Base-by-base conservation (phyloP, 2,113 vertebrate genomes). In the Sinocyclocheilus maitianheensis region DNA sequence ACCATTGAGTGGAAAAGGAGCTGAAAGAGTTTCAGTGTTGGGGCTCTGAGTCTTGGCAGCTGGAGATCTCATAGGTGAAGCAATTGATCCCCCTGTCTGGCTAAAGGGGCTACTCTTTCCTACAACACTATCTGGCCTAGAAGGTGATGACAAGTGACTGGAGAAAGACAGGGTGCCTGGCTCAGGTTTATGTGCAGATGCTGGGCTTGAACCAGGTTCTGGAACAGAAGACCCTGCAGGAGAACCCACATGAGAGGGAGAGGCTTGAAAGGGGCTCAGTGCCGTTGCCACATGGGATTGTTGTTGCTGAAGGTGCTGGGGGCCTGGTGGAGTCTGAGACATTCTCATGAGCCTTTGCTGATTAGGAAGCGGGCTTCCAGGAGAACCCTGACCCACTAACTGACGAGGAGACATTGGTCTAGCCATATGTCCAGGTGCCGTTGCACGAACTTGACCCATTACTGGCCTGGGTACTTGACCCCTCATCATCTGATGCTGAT, bases 401-500 rank as follows among this genome's bases (percentile, higher is more conserved):
- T 95, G 94, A 51, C 92, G 92, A 78, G 95, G 94, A 81, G 94
- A 95, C 83, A 91, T 89, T 53, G 94, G 93, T 80, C 93, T 92
- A 13, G 92, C 40, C 88, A 93, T 91, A 8, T 92, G 93, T 20
- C 89, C 88, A 55, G 93, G 91, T 43, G 87, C 77, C 43, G 88
- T 77, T 14, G 86, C 55, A 77, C 87, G 87, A 48, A 88, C 85
- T 65, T 89, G 94, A 22, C 93, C 91, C 81, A 94, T 88, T 3
- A 93, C 89, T 7, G 93, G 90, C 9, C 90, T 89, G 46, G 90
- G 90, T 43, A 91, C 90, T 81, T 93, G 95, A 51, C 93, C 90
- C 87, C 94, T 94, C 83, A 93, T 91, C 62, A 94, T 92, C 76
- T 94, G 91, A 40, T 93, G 94, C 84, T 94, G 92, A 18, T 88